A percentile compares a stretch with the other conserved stretches of the same genome.
Conservation (phyloP, 1,140 invertebrate species). For the Lordiphosa mommai region DNA sequence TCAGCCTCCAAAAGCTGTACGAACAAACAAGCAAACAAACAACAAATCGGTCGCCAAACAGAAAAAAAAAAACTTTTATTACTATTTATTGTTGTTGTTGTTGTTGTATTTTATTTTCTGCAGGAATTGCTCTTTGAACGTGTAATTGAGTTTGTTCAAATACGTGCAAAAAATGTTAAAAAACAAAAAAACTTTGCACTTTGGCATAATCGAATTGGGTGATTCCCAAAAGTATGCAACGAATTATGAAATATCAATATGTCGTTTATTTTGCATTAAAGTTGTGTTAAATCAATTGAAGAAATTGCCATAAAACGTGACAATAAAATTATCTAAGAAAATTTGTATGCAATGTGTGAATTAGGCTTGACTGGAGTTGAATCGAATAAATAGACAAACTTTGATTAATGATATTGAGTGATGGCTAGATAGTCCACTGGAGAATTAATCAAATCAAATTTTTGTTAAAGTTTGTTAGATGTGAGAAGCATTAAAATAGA, state of each 20-base stretch:
- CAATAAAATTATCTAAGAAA: too few species aligned
- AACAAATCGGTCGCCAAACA: not conserved
- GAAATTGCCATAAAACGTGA: too few species aligned
- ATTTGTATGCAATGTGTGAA: not conserved
- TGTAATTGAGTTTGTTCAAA: conserved; percentile 42
- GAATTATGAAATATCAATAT: not conserved
- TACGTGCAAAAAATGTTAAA: conserved; percentile 41
- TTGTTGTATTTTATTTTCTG: conserved; percentile 2
- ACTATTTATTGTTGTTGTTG: conserved; percentile 28
- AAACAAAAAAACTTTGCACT: conserved; percentile 20
- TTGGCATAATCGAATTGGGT: conserved; percentile 22
- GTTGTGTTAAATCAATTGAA: too few species aligned
- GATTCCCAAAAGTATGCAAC: not conserved
- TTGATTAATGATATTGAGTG: conserved; percentile 5
- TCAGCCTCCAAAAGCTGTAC: too few species aligned
- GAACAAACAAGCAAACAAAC: conserved; percentile 29
- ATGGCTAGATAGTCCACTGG: not conserved
- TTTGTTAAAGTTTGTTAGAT: too few species aligned
- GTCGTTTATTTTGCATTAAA: too few species aligned
- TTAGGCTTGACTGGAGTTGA: not conserved
- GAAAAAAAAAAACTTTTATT: conserved; percentile 26
- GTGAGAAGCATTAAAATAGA: too few species aligned
- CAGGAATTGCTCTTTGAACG: conserved; percentile 28
- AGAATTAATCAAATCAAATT: conserved; percentile 4
- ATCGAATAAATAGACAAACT: conserved; percentile 5